Evolutionary conservation across 35 echinoderm and acorn worm species (phyloP).

Genomic region (Strongylocentrotus purpuratus): DNA sequence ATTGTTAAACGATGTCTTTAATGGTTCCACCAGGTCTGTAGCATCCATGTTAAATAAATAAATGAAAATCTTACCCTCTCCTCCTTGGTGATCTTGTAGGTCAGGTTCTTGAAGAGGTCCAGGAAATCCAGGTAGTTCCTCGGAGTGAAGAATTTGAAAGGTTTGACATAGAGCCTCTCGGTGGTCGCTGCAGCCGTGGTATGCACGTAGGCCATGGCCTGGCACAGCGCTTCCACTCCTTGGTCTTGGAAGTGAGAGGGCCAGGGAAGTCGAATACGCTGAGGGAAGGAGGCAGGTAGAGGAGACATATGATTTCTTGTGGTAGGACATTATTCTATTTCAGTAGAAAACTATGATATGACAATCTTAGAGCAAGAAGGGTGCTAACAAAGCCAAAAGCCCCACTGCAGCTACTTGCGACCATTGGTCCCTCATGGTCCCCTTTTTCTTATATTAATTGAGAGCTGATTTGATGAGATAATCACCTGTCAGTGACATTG

Average conservation of each 20-base stretch:
- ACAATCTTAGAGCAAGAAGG: too few relatives aligned
- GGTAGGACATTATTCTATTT: too few relatives aligned
- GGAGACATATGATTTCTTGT: not conserved
- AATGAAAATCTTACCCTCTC: slow-evolving; percentile 80
- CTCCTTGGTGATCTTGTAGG: slow-evolving; percentile 81
- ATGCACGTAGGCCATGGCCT: slow-evolving; percentile 93
- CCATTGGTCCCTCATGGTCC: too few relatives aligned
- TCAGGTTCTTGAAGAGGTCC: slow-evolving; percentile 94
- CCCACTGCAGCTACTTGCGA: too few relatives aligned
- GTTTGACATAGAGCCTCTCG: slow-evolving; percentile 40
- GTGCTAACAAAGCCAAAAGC: too few relatives aligned
- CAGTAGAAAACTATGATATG: too few relatives aligned
- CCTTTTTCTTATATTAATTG: too few relatives aligned
- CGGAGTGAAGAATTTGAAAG: slow-evolving; percentile 80
- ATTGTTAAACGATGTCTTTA: too few relatives aligned
- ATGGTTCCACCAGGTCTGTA: not conserved
- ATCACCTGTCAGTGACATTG: too few relatives aligned
- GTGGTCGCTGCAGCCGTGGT: slow-evolving; percentile 51
- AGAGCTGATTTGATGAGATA: too few relatives aligned
- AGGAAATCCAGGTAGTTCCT: slow-evolving; percentile 91
- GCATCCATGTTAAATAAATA: too few relatives aligned
- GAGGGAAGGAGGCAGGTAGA: not conserved
- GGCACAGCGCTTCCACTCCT: slow-evolving; percentile 60
- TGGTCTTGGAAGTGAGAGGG: not conserved
- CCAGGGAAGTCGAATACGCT: slow-evolving; percentile 73